Evolutionary conservation across 2,113 vertebrate genomes (phyloP).

Genomic region (Osmerus eperlanus): DNA sequence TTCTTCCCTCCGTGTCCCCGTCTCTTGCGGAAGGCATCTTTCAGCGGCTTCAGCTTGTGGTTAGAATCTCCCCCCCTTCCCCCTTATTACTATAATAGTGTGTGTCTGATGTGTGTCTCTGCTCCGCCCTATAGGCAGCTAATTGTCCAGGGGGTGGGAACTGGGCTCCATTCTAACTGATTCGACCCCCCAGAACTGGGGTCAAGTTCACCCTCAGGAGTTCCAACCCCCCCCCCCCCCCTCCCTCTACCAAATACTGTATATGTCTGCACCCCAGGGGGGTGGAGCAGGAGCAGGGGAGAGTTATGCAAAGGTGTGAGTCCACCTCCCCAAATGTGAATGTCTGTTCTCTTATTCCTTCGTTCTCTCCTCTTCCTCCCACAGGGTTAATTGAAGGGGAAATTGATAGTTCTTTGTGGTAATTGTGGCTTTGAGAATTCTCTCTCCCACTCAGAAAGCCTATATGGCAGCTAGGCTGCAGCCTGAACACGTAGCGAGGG

Average conservation of each 20-base stretch:
- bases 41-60: slow-evolving; percentile 33
- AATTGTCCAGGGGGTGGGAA: slow-evolving; percentile 21
- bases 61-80: slow-evolving; percentile 15
- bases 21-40: slow-evolving; percentile 18
- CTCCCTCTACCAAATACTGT: slow-evolving; percentile 36
- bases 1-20: slow-evolving; percentile 13
- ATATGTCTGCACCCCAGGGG: slow-evolving; percentile 40
- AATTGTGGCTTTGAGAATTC: slow-evolving; percentile 72
- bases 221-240: slow-evolving; percentile 22
- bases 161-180: slow-evolving; percentile 46
- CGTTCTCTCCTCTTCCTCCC: slow-evolving; percentile 45
- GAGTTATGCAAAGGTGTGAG: slow-evolving; percentile 15
- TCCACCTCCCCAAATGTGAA: slow-evolving; percentile 54
- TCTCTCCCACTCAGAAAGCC: slow-evolving; percentile 57
- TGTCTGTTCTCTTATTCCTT: slow-evolving; percentile 37
- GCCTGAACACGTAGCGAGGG: slow-evolving; percentile 21
- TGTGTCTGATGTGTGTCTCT: slow-evolving; percentile 9
- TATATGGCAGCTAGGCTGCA: slow-evolving; percentile 43
- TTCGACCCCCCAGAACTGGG: slow-evolving; percentile 52
- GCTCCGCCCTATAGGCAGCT: background rate
- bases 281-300: background rate
- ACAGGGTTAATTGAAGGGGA: slow-evolving; percentile 73
- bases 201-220: slow-evolving; percentile 58
- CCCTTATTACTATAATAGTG: slow-evolving; percentile 49
- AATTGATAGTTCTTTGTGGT: slow-evolving; percentile 72